A percentile compares a stretch with the other conserved stretches of the same genome.
These are phyloP conservation scores for Caprella mutica DNA, from an alignment of 2,888 invertebrate genomes.

Conservation along the genomic window DNA sequence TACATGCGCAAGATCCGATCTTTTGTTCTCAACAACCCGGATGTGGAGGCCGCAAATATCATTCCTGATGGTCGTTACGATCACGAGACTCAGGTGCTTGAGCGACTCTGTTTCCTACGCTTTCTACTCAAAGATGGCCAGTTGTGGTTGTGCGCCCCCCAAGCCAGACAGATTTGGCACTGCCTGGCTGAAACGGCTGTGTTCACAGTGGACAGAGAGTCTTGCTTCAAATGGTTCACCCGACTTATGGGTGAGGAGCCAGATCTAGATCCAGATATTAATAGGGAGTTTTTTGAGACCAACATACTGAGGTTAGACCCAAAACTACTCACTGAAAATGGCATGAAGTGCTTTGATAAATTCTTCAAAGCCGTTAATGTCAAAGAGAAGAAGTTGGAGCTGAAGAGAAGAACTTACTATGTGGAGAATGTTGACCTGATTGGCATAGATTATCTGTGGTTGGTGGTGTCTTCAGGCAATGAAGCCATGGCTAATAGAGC, in stretches of 20 bases:
- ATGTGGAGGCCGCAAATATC: conserved; percentile 41
- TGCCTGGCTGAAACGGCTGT: conserved; percentile 88
- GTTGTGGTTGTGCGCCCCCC: conserved; percentile 89
- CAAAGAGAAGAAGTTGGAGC: conserved; percentile 82
- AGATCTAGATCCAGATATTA: conserved; percentile 89
- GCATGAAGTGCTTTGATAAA: conserved; percentile 71
- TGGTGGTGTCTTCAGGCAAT: conserved; percentile 74
- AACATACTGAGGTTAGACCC: conserved; percentile 88
- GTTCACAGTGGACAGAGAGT: conserved; percentile 82
- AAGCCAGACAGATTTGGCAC: conserved; percentile 94
- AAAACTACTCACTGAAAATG: conserved; percentile 78
- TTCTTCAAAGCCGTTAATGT: conserved; percentile 91
- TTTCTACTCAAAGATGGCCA: conserved; percentile 90
- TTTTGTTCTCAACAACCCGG: conserved; percentile 44
- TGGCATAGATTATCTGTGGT: conserved; percentile 92
- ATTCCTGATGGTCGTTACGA: conserved; percentile 70
- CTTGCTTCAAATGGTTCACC: conserved; percentile 96
- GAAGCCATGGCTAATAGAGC: conserved; percentile 89
- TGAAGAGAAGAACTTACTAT: conserved; percentile 69
- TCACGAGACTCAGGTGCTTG: conserved; percentile 84
- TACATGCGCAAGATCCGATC: conserved; percentile 79
- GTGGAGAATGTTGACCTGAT: conserved; percentile 91
- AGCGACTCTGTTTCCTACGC: conserved; percentile 81
- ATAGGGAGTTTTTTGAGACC: conserved; percentile 88
- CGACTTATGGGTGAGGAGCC: conserved; percentile 94